phyloP scores from a whole-genome alignment of 2,113 vertebrate species.

The Stercorarius parasiticus region DNA sequence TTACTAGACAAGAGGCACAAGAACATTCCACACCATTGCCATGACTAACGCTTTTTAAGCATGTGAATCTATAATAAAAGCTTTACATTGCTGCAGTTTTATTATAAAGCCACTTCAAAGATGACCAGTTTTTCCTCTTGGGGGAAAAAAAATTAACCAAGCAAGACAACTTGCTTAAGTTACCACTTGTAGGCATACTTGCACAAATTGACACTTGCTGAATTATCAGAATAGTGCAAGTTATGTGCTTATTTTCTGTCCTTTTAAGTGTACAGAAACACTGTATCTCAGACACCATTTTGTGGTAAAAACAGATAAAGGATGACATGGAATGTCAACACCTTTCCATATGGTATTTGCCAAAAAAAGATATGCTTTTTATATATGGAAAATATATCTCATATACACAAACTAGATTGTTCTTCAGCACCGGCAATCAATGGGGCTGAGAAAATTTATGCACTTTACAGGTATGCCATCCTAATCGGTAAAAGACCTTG shows the following conservation, averaged over 20 bases:
- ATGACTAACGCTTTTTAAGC: background rate
- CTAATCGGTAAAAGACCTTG: background rate
- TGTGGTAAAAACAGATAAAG: constrained; percentile 12
- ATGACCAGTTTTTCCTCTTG: background rate
- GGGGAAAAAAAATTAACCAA: background rate
- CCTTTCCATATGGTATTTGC: constrained; percentile 4
- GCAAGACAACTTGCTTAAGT: background rate
- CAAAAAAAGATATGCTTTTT: background rate
- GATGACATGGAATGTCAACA: constrained; percentile 15
- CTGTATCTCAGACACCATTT: background rate
- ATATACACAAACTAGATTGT: background rate
- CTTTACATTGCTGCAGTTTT: background rate
- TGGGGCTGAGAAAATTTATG: background rate
- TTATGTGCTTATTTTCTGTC: background rate
- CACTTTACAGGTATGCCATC: background rate
- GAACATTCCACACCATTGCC: background rate
- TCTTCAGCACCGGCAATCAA: background rate
- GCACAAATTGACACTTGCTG: background rate
- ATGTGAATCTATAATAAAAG: background rate
- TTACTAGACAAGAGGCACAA: background rate
- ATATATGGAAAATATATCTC: background rate
- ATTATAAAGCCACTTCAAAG: background rate
- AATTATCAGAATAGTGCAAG: background rate
- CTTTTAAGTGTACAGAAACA: background rate
- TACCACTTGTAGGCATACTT: background rate